phyloP scores from a whole-genome alignment of 2,888 invertebrate genomes.

The Acronicta aceris region DNA sequence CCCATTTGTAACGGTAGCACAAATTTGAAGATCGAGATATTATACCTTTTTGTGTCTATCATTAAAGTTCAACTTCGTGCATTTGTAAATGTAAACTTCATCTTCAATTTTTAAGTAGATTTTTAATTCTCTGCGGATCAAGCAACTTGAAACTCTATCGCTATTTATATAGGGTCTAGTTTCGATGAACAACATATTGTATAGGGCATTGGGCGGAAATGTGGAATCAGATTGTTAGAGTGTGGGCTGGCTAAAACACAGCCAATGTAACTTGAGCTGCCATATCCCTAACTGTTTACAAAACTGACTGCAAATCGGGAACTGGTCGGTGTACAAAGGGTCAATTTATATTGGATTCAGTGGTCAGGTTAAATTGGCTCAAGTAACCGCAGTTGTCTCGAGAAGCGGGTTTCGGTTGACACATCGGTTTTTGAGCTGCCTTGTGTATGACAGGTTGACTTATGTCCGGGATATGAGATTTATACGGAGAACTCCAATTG shows the following conservation, averaged over 20 bases:
- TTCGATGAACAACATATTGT: conserved; percentile 59
- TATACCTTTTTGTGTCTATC: neutral
- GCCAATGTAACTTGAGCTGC: conserved; percentile 72
- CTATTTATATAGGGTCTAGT: conserved; percentile 61
- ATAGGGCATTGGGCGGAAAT: conserved; percentile 85
- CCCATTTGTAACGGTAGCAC: no score
- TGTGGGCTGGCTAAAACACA: conserved; percentile 74
- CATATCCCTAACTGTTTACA: conserved; percentile 59
- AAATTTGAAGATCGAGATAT: no score
- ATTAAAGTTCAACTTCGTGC: conserved; percentile 12
- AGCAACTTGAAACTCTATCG: conserved; percentile 55
- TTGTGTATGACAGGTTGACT: conserved; percentile 49
- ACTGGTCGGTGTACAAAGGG: conserved; percentile 64
- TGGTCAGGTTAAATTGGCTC: conserved; percentile 82
- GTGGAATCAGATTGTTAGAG: conserved; percentile 81
- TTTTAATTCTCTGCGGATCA: conserved; percentile 10
- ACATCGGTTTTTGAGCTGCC: conserved; percentile 65
- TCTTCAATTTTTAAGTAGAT: conserved; percentile 28
- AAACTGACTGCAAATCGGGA: conserved; percentile 46
- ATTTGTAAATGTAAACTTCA: conserved; percentile 13
- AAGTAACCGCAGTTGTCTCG: conserved; percentile 82
- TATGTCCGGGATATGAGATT: conserved; percentile 34
- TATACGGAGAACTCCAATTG: conserved; percentile 36
- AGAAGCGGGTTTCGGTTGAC: conserved; percentile 73
- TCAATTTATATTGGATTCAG: conserved; percentile 71